Percentiles rank a stretch among this genome's conserved stretches.
Conservation (phyloP, 2,113 vertebrate species). For the Lethenteron reissneri region DNA sequence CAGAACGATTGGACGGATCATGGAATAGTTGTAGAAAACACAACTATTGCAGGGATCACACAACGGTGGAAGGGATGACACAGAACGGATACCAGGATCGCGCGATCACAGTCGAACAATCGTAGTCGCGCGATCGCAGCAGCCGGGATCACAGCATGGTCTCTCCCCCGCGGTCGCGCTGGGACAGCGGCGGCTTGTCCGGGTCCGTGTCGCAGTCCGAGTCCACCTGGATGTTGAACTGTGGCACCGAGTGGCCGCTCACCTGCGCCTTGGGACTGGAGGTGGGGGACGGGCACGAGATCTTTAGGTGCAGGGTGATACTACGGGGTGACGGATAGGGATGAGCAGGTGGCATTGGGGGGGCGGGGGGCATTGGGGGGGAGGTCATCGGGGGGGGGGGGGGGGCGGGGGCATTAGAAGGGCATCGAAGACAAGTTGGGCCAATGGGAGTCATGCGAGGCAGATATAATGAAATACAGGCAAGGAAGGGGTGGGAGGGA, state of each 20-base stretch:
- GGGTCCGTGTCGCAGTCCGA: constrained; percentile 52
- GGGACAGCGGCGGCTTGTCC: constrained; percentile 20
- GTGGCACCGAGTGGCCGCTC: constrained; percentile 43
- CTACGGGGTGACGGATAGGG: constrained; percentile 20
- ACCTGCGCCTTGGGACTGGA: constrained; percentile 35
- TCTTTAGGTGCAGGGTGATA: constrained; percentile 88
- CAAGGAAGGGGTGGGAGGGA: no score
- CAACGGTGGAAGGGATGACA: no score
- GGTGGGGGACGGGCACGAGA: constrained; percentile 69
- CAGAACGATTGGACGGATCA: no score
- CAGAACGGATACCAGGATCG: no score
- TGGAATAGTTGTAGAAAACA: no score
- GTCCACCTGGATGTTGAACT: constrained; percentile 92
- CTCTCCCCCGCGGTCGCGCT: constrained; percentile 42
- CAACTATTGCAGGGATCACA: no score
- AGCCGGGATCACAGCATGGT: constrained; percentile 21
- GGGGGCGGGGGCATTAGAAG: constrained; percentile 5
- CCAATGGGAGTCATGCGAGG: no score
- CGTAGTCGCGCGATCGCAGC: no score
- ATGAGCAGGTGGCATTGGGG: background rate
- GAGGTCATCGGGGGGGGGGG: background rate
- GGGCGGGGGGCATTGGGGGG: background rate
- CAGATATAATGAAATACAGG: no score
- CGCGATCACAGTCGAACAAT: no score
- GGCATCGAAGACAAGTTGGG: background rate